Percentiles rank a stretch among this genome's conserved stretches.
Conservation (phyloP, 23 tunicate species). For the Trididemnum clinides region DNA sequence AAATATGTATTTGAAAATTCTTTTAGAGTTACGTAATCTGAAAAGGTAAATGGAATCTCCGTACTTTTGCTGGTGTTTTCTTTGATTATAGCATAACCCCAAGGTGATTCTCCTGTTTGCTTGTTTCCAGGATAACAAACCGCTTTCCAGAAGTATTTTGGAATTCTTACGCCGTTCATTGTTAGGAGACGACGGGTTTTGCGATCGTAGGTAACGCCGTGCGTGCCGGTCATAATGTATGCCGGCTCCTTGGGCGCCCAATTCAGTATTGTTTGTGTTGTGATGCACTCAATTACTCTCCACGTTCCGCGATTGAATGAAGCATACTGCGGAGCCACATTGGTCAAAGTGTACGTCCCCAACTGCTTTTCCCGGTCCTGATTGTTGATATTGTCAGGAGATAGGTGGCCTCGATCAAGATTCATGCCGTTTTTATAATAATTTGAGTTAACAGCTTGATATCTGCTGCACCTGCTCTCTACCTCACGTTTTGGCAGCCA, state of each 20-base stretch:
- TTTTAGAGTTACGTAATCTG: no score
- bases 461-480: neutral
- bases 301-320: neutral
- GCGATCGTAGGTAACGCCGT: neutral
- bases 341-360: neutral
- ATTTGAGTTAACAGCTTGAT: neutral
- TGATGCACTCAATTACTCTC: neutral
- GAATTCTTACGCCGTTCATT: neutral
- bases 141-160: no score
- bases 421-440: neutral
- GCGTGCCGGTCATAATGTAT: neutral
- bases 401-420: neutral
- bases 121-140: no score
- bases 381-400: neutral
- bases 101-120: no score
- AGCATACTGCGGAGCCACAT: neutral
- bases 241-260: neutral
- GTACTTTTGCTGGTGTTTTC: no score
- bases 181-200: neutral
- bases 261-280: neutral
- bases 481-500: neutral
- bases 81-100: no score
- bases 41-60: no score
- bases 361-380: neutral
- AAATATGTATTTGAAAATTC: no score